Conservation (phyloP, 23 tunicate genomes). For the Styela plicata region DNA sequence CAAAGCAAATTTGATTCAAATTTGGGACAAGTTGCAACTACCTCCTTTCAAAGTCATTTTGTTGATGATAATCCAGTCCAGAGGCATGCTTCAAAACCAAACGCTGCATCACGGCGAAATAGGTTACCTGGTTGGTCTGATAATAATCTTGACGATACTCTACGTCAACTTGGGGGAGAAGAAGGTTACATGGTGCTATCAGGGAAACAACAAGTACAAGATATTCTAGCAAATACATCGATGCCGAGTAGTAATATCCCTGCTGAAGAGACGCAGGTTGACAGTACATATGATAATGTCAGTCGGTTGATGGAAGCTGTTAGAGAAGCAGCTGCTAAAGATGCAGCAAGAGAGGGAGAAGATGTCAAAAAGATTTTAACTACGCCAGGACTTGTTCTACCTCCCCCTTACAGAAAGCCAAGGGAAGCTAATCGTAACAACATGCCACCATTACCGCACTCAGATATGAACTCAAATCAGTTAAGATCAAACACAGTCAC, state of each 20-base stretch:
- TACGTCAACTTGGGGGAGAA: conserved; percentile 46
- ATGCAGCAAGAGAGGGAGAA: conserved; percentile 1
- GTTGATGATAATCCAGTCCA: background rate
- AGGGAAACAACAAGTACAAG: background rate
- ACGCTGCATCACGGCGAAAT: background rate
- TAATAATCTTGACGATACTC: conserved; percentile 26
- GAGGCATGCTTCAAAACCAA: background rate
- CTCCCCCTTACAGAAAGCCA: background rate
- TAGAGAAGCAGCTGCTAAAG: conserved; percentile 29
- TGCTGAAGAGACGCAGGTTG: conserved; percentile 23
- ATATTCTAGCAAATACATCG: background rate
- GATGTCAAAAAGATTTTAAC: background rate
- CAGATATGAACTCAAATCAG: background rate
- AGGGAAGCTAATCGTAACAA: background rate
- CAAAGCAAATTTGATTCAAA: background rate
- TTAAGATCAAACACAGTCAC: background rate
- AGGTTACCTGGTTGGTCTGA: background rate
- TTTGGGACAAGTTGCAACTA: background rate
- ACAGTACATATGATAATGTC: conserved; percentile 66
- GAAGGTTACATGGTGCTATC: conserved; percentile 64
- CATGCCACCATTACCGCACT: background rate
- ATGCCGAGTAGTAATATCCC: background rate
- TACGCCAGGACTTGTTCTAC: background rate
- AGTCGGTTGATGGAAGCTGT: conserved; percentile 55
- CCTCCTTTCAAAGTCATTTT: background rate